Percentiles rank a stretch among this genome's conserved stretches.
Evolutionary conservation across 2,888 invertebrate species (phyloP).

Genomic region (Euplagia quadripunctaria): DNA sequence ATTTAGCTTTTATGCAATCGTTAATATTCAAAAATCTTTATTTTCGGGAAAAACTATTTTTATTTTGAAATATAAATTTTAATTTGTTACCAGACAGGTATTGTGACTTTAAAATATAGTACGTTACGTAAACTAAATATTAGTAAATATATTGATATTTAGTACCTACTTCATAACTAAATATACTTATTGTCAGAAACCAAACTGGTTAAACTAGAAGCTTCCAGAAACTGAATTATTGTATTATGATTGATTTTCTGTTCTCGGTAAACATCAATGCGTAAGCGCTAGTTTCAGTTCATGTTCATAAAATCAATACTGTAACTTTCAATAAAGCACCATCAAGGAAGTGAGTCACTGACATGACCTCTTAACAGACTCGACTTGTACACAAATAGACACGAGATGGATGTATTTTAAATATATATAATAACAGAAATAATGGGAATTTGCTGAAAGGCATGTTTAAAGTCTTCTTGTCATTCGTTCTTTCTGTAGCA

Average conservation of each 20-base stretch:
- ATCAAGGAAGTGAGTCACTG: constrained; percentile 62
- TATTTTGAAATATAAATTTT: neutral
- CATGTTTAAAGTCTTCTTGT: neutral
- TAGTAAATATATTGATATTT: neutral
- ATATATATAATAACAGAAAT: constrained; percentile 13
- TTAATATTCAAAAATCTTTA: neutral
- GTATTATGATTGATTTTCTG: constrained; percentile 43
- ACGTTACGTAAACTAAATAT: neutral
- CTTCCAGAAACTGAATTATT: constrained; percentile 38
- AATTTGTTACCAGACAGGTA: neutral
- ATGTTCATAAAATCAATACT: constrained; percentile 47
- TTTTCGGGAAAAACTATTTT: neutral
- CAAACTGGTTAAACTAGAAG: constrained; percentile 9
- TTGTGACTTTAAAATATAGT: neutral
- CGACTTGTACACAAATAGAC: constrained; percentile 51
- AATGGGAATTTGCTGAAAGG: neutral
- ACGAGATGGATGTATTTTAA: constrained; percentile 25
- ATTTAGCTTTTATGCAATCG: neutral
- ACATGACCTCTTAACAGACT: constrained; percentile 46
- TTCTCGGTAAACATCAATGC: constrained; percentile 45
- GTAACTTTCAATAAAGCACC: constrained; percentile 46
- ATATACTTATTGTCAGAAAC: neutral
- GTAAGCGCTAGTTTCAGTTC: constrained; percentile 39
- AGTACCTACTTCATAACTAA: neutral
- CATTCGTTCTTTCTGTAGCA: too few relatives aligned